Conservation (phyloP, 2,113 vertebrate species). For the Pterocles burchelli region DNA sequence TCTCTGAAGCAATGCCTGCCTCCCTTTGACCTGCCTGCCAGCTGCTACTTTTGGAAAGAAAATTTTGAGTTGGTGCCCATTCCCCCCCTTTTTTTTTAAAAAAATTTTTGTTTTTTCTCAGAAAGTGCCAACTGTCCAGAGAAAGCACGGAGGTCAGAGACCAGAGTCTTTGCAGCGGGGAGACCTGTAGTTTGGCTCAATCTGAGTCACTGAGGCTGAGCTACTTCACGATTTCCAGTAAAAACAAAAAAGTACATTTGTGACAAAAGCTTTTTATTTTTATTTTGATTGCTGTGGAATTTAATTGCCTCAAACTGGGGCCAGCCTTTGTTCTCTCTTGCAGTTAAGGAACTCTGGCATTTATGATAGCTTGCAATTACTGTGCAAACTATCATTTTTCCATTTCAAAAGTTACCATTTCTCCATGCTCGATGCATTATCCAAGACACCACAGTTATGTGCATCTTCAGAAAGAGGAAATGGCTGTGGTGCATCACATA, state of each 20-base stretch:
- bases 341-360: neutral
- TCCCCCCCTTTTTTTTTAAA: neutral
- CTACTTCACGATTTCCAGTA: neutral
- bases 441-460: neutral
- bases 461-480: neutral
- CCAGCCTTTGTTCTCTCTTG: neutral
- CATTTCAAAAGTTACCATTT: neutral
- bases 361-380: neutral
- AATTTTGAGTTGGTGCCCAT: neutral
- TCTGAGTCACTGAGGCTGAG: neutral
- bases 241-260: neutral
- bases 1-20: neutral
- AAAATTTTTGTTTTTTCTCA: neutral
- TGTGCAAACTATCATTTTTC: conserved; percentile 7
- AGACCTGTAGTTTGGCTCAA: neutral
- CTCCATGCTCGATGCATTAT: neutral
- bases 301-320: neutral
- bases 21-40: neutral
- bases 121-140: neutral
- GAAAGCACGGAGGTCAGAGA: neutral
- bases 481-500: neutral
- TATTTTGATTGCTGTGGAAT: neutral
- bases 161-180: too few species aligned
- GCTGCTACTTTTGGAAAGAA: neutral
- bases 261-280: neutral